Percentiles rank a stretch among this genome's conserved stretches.
phyloP scores from a whole-genome alignment of 2,113 vertebrate genomes.

The Salminus brasiliensis region DNA sequence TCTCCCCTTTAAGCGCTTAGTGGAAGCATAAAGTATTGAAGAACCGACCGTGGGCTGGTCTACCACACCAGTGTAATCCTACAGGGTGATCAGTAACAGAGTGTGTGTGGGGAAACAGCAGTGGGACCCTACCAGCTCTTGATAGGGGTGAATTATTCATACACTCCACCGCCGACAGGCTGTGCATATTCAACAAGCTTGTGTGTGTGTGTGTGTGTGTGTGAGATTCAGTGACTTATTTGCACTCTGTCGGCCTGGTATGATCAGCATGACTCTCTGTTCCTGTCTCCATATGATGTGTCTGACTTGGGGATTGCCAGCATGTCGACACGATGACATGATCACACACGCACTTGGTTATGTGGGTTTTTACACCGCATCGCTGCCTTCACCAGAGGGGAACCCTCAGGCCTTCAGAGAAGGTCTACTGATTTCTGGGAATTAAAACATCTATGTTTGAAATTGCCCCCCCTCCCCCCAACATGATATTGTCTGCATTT shows the following conservation, averaged over 20 bases:
- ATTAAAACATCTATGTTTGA: too few relatives aligned
- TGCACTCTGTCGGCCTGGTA: neutral
- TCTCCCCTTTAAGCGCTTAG: neutral
- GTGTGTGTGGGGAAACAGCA: neutral
- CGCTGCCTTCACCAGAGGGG: too few relatives aligned
- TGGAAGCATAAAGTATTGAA: neutral
- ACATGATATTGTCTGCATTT: too few relatives aligned
- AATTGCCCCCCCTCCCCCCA: too few relatives aligned
- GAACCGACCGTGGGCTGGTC: neutral
- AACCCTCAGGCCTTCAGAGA: too few relatives aligned
- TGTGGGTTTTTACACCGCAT: too few relatives aligned
- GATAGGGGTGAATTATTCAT: slow-evolving; percentile 45
- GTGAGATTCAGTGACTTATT: slow-evolving; percentile 22
- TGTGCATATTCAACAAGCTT: neutral
- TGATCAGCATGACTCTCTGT: neutral
- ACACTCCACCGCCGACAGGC: neutral
- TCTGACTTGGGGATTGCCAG: neutral
- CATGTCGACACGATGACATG: neutral
- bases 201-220: neutral
- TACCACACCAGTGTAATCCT: neutral
- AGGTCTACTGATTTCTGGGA: too few relatives aligned
- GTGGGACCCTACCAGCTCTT: slow-evolving; percentile 6
- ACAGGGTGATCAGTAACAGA: slow-evolving; percentile 22
- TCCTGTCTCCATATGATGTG: neutral
- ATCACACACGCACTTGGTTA: too few relatives aligned